phyloP scores from a whole-genome alignment of 2,888 invertebrate species.

The Pyralis farinalis region DNA sequence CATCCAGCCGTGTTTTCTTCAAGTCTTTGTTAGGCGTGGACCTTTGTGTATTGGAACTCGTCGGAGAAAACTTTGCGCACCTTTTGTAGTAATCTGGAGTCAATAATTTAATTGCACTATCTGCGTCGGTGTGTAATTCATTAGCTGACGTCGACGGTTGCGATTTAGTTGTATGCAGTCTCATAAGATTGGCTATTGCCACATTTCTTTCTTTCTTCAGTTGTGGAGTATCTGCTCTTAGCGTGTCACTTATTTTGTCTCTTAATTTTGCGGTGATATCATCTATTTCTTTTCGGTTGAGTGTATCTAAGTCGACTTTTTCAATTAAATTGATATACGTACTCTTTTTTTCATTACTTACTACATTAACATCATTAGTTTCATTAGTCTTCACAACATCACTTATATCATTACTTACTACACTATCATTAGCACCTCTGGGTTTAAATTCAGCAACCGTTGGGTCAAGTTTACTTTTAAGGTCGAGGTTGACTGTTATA shows the following conservation, averaged over 20 bases:
- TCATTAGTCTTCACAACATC: no score
- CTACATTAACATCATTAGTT: background rate
- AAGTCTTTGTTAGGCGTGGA: background rate
- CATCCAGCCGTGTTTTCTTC: background rate
- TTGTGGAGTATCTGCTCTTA: conserved; percentile 29
- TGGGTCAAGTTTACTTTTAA: conserved; percentile 47
- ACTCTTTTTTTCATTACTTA: conserved; percentile 3
- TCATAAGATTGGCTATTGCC: conserved; percentile 50
- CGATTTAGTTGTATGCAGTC: conserved; percentile 29
- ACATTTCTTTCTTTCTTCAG: conserved; percentile 42
- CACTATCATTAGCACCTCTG: conserved; percentile 9
- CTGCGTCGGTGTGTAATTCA: conserved; percentile 1
- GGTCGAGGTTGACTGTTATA: no score
- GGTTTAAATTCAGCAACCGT: conserved; percentile 47
- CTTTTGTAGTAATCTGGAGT: conserved; percentile 42
- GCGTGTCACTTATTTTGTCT: conserved; percentile 35
- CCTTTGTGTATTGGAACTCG: background rate
- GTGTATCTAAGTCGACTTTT: no score
- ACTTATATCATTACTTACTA: background rate
- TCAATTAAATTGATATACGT: conserved; percentile 1
- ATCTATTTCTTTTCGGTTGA: conserved; percentile 12
- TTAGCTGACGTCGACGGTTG: conserved; percentile 7
- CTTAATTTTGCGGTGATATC: conserved; percentile 31
- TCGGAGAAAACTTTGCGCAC: background rate
- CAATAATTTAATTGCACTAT: conserved; percentile 31